Evolutionary conservation across 2,113 vertebrate species (phyloP), one percentile per base, ranked within the genome.

Genomic region (Malaclemys terrapin): DNA sequence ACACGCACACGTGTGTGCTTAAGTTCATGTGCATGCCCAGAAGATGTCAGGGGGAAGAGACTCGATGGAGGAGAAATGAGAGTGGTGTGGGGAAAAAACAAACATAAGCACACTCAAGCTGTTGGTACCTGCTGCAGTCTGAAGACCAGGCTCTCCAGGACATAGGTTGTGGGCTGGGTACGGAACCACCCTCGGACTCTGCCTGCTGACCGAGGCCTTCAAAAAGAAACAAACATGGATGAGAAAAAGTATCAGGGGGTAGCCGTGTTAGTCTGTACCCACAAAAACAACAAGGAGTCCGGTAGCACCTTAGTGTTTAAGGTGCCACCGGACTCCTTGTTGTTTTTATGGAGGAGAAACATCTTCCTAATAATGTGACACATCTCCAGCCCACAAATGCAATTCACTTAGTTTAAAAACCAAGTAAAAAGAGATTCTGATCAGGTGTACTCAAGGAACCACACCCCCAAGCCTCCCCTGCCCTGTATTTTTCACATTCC

Each of bases 151-250:
- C 94, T 98, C 98, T 87, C 96, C 96, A 0, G 98, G 97, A 91
- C 98, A 98, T 4, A 98, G 97, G 69, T 95, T 90, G 83, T 56
- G 97, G 22, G 96, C 76, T 80, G 98, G 97, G 90, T 98, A 98
- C 0, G 98, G 53, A 6, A 97, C 97, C 93, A 97, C 96, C 20
- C 97, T 89, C 0, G 98, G 98, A 54, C 98, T 98, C 96, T 98
- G 98, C 95, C 98, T 96, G 95, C 98, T 98, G 72, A 98, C 92
- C 2, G 98, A 98, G 97, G 98, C 98, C 98, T 98, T 91, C 1
- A 5, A 82, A 85, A 86, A 88, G 53, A 97, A 53, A 56, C 76
- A 8, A 82, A 47, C 8, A 81, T 0, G 1, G 8, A 17, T 95
- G 38, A 93, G 89, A 90, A 80, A 93, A 50, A 50, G 50, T 50